Conservation (phyloP, 1,140 invertebrate species). For the Chrysoperla carnea region DNA sequence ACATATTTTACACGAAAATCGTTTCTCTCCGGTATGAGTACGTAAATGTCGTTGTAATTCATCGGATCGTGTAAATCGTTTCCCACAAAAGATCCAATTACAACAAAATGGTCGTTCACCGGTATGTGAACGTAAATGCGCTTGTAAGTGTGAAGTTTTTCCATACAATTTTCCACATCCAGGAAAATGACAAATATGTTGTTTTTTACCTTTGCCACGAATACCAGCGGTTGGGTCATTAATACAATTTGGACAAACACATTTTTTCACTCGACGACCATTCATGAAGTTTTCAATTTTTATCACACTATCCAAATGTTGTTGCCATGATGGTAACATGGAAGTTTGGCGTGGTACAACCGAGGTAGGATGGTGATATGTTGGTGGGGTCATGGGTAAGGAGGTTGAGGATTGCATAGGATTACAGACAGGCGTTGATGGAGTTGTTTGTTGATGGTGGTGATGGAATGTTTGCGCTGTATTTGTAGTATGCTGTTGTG, state of each 20-base stretch:
- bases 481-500: conserved; percentile 11
- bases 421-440: conserved; percentile 9
- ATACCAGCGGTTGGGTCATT: conserved; percentile 37
- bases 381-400: no score
- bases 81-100: conserved; percentile 66
- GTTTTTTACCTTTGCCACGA: conserved; percentile 44
- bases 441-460: conserved; percentile 7
- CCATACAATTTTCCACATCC: conserved; percentile 86
- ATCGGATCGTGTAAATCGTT: conserved; percentile 76
- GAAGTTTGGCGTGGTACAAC: conserved; percentile 10
- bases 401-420: not conserved
- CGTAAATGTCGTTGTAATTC: conserved; percentile 67
- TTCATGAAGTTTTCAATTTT: not conserved
- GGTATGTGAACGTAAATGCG: conserved; percentile 70
- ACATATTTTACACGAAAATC: conserved; percentile 56
- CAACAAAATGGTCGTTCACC: conserved; percentile 62
- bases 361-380: conserved; percentile 13
- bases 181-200: conserved; percentile 79
- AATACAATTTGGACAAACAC: conserved; percentile 53
- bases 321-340: conserved; percentile 13
- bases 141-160: conserved; percentile 80
- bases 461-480: conserved; percentile 9
- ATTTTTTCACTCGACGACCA: conserved; percentile 23
- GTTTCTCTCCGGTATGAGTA: conserved; percentile 70
- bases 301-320: not conserved